These are phyloP conservation scores for Nylanderia fulva DNA, from an alignment of 1,140 invertebrate genomes.

Conservation along the genomic window DNA sequence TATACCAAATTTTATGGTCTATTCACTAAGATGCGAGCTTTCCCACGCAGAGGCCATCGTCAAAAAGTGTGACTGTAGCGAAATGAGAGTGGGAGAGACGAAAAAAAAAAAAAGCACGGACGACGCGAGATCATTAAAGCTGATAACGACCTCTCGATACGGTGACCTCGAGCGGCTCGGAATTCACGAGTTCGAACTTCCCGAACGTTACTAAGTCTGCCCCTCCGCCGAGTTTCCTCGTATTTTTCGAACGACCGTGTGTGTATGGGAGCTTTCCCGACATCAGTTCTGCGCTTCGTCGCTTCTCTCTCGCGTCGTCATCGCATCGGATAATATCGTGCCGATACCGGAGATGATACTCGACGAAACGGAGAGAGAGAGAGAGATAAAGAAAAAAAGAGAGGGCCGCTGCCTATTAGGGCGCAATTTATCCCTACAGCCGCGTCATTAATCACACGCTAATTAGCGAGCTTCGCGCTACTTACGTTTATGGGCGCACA, in stretches of 20 bases:
- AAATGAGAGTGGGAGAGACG: neutral
- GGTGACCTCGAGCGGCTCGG: slow-evolving; percentile 49
- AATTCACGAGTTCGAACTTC: slow-evolving; percentile 48
- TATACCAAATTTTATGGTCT: too few relatives aligned
- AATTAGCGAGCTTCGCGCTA: slow-evolving; percentile 51
- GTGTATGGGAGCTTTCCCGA: neutral
- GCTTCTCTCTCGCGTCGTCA: neutral
- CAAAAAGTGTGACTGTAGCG: too few relatives aligned
- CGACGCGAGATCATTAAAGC: slow-evolving; percentile 56
- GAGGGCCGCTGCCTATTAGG: slow-evolving; percentile 20
- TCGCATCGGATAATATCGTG: neutral
- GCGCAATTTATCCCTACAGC: slow-evolving; percentile 64
- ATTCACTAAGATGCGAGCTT: too few relatives aligned
- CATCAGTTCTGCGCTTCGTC: slow-evolving; percentile 24
- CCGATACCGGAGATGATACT: neutral
- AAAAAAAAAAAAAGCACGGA: slow-evolving; percentile 33
- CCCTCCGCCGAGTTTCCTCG: slow-evolving; percentile 10
- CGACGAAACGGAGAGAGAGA: neutral
- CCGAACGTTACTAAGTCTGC: slow-evolving; percentile 24
- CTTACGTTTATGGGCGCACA: slow-evolving; percentile 19
- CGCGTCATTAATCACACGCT: slow-evolving; percentile 59
- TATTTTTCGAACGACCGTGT: slow-evolving; percentile 20
- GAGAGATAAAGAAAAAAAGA: neutral
- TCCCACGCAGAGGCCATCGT: too few relatives aligned
- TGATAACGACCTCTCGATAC: slow-evolving; percentile 59